Conservation (phyloP, 1,140 invertebrate genomes). For the Caenorhabditis elegans region DNA sequence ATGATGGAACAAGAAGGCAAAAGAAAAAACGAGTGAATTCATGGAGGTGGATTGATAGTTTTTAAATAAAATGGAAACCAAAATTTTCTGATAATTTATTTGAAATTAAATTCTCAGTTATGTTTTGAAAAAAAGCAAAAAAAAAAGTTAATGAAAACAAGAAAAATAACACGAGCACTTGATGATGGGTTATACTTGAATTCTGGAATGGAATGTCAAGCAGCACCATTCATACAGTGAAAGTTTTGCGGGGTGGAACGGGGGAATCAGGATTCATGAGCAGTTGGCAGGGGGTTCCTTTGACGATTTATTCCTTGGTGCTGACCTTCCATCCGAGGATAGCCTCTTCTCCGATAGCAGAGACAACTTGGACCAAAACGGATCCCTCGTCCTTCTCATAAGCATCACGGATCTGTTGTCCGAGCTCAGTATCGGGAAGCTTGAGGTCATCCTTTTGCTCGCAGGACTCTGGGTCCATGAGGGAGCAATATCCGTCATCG, state of each 20-base stretch:
- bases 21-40: not conserved
- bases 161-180: slow-evolving; percentile 22
- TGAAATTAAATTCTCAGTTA: not conserved
- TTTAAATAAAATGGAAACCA: not conserved
- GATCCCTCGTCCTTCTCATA: slow-evolving; percentile 50
- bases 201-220: too few relatives aligned
- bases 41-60: not conserved
- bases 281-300: not conserved
- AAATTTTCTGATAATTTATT: slow-evolving; percentile 20
- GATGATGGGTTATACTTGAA: not conserved
- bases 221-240: not conserved
- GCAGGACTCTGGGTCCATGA: slow-evolving; percentile 52
- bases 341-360: slow-evolving; percentile 51
- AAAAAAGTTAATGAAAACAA: not conserved
- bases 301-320: slow-evolving; percentile 43
- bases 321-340: slow-evolving; percentile 52
- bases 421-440: slow-evolving; percentile 50
- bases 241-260: not conserved
- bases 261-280: not conserved
- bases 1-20: not conserved
- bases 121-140: not conserved
- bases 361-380: slow-evolving; percentile 48
- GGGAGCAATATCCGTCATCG: slow-evolving; percentile 52
- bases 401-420: slow-evolving; percentile 49
- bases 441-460: slow-evolving; percentile 51